Base-by-base conservation (phyloP, 2,797 vertebrate genomes). In the Vespertilio murinus region DNA sequence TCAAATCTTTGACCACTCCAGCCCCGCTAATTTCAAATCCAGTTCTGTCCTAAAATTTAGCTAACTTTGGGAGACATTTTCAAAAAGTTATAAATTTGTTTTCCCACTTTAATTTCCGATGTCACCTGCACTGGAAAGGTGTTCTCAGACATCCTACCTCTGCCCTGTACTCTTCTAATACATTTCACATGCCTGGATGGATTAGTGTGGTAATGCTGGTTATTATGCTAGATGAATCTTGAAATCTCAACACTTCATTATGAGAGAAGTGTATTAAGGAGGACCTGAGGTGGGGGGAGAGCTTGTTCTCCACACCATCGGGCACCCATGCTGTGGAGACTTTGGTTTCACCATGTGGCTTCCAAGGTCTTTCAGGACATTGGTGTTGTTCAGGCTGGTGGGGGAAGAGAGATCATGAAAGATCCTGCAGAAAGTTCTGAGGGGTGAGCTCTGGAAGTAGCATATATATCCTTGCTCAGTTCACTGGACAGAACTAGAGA, bases 231-330 rank as follows among this genome's bases (percentile, higher is more conserved):
- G 20, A 42, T 30, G 3, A 16, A 28, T 71, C 47, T 95, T 82
- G 25, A 70, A 88, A 54, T 52, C 18, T 79, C 33, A 16, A 8
- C 38, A 16, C 9, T 73, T 52, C 61, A 23, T 77, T 59, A 52
- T 8, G 18, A 70, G 42, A 52, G 28, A 56, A 56, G 61, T 13
- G 8, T 3, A 18, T 42, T 88, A 11, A 33, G 40, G 40, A 54
- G 17, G 40, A 23, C 33, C 16, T 47, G 11, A 10, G 42, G 14
- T 54, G 2, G 38, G 17, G 0, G n/a, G 13, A 28, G 13, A 12
- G 1, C 2, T 1, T 23, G 2, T 52, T 14, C 3, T 35, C 25
- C 38, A 59, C 13, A 13, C 0, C 5, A 38, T 20, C 67, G 80
- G 54, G 42, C 9, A 47, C 30, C 7, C 30, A 45, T 0, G 2